Conservation (phyloP, 2,888 invertebrate genomes). For the Norana najaformis region DNA sequence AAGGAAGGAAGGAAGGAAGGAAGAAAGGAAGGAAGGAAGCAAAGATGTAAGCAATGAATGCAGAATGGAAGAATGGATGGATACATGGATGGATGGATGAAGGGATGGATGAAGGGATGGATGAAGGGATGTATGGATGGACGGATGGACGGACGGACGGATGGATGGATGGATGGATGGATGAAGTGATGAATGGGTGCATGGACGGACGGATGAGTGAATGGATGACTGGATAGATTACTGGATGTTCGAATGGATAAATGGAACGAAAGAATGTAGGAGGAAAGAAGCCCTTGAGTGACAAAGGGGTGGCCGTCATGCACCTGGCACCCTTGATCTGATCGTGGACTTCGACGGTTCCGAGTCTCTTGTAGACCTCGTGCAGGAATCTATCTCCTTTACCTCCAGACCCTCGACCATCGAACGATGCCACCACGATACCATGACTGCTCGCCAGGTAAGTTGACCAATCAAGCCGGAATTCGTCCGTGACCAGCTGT, state of each 20-base stretch:
- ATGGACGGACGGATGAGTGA: background rate
- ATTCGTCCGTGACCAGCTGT: slow-evolving; percentile 86
- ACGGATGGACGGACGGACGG: too few relatives aligned
- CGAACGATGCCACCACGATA: slow-evolving; percentile 87
- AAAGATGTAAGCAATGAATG: too few relatives aligned
- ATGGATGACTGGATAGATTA: background rate
- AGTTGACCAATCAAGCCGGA: slow-evolving; percentile 85
- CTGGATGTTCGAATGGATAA: too few relatives aligned
- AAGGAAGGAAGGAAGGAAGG: background rate
- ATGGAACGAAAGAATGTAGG: background rate
- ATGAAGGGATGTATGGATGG: too few relatives aligned
- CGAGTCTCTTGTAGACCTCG: slow-evolving; percentile 81
- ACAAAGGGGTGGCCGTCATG: background rate
- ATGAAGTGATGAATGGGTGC: background rate
- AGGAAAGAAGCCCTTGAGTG: too few relatives aligned
- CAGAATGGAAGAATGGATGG: too few relatives aligned
- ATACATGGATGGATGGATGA: too few relatives aligned
- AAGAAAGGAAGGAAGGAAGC: too few relatives aligned
- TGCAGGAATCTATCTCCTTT: slow-evolving; percentile 83
- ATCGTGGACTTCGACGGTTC: slow-evolving; percentile 88
- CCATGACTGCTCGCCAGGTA: slow-evolving; percentile 83
- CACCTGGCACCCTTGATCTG: slow-evolving; percentile 77
- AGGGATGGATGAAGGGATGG: too few relatives aligned
- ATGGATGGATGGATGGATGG: too few relatives aligned
- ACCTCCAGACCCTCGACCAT: slow-evolving; percentile 85